A percentile compares a stretch with the other conserved stretches of the same genome.
These are phyloP conservation scores for Ophioninae sp. DNA, from an alignment of 2,888 invertebrate species.

Conservation along the genomic window DNA sequence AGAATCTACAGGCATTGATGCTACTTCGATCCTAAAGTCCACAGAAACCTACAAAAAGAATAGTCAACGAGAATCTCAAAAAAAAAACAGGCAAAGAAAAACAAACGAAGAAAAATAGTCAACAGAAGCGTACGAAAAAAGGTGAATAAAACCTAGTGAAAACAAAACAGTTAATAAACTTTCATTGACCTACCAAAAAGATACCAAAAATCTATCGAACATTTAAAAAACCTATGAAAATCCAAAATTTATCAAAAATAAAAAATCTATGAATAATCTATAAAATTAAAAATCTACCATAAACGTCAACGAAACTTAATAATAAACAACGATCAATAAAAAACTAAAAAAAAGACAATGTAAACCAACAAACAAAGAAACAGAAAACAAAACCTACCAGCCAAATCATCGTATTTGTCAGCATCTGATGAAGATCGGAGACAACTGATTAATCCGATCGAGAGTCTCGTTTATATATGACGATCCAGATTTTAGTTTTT, in stretches of 20 bases:
- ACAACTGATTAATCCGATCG: conserved; percentile 27
- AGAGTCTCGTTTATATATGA: conserved; percentile 47
- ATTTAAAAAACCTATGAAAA: too few relatives aligned
- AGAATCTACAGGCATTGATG: not conserved
- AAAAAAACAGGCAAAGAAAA: not conserved
- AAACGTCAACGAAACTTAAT: too few relatives aligned
- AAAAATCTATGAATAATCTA: too few relatives aligned
- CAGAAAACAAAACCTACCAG: conserved; percentile 33
- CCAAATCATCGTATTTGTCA: conserved; percentile 31
- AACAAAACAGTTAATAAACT: too few relatives aligned
- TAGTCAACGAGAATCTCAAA: not conserved
- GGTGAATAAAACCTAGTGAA: too few relatives aligned
- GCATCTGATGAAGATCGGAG: conserved; percentile 4
- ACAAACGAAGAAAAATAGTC: too few relatives aligned
- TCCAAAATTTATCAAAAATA: too few relatives aligned
- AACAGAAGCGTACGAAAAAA: too few relatives aligned
- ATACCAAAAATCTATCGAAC: too few relatives aligned
- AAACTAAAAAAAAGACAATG: not conserved
- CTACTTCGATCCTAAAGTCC: not conserved
- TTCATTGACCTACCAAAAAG: too few relatives aligned
- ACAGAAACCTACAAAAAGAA: too few relatives aligned
- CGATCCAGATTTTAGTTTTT: not conserved
- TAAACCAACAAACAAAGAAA: not conserved
- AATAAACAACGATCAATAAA: not conserved
- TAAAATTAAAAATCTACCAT: too few relatives aligned